A percentile compares a stretch with the other conserved stretches of the same genome.
phyloP scores from a whole-genome alignment of 2,113 vertebrate genomes.

The Eidolon helvum region DNA sequence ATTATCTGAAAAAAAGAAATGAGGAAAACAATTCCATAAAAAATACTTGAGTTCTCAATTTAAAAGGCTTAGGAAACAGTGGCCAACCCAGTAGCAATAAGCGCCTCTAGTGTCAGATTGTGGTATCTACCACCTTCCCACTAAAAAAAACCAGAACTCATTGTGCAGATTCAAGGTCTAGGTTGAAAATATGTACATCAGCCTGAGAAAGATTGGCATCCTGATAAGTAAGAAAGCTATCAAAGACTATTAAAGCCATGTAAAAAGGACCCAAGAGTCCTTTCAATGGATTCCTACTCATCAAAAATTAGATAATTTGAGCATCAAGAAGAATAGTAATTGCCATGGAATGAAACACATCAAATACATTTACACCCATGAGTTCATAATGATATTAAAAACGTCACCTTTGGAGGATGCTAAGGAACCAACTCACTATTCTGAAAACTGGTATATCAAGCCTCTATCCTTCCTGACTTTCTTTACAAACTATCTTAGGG shows the following conservation, averaged over 20 bases:
- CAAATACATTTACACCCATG: background rate
- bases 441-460: background rate
- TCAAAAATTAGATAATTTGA: background rate
- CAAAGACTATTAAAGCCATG: background rate
- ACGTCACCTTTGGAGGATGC: background rate
- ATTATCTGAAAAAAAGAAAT: background rate
- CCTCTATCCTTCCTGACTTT: background rate
- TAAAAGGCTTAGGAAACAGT: background rate
- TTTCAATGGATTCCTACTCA: background rate
- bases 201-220: background rate
- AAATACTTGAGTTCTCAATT: background rate
- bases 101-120: background rate
- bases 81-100: background rate
- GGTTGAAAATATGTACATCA: background rate
- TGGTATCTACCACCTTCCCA: background rate
- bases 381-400: background rate
- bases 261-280: background rate
- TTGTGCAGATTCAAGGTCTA: background rate
- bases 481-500: background rate
- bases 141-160: background rate
- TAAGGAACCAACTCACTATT: background rate
- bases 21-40: background rate
- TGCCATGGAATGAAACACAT: background rate
- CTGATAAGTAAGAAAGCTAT: background rate
- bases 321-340: background rate